phyloP scores from a whole-genome alignment of 2,113 vertebrate species.

The Myxocyprinus asiaticus region DNA sequence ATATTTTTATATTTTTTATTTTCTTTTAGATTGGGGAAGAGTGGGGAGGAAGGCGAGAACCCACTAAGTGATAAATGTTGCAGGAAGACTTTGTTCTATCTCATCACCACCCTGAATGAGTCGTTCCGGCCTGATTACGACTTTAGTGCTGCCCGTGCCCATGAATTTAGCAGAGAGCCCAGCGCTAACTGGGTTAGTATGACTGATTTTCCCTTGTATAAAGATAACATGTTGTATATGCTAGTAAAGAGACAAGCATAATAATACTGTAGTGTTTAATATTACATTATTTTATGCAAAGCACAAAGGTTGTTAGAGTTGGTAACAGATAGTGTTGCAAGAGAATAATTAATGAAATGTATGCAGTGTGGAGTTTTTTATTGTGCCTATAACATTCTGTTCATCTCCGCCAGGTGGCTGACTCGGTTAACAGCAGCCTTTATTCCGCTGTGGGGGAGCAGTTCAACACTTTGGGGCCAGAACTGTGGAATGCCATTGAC shows the following conservation, averaged over 20 bases:
- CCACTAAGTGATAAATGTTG: conserved; percentile 93
- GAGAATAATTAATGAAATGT: no score
- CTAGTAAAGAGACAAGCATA: no score
- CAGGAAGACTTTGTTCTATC: conserved; percentile 96
- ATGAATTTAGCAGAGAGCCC: conserved; percentile 94
- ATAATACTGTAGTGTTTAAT: no score
- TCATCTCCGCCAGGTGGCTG: conserved; percentile 82
- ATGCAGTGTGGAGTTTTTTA: background rate
- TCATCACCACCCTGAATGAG: conserved; percentile 94
- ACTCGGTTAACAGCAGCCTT: conserved; percentile 91
- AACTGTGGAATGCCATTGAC: conserved; percentile 90
- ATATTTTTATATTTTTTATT: background rate
- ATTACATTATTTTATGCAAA: no score
- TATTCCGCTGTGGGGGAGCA: conserved; percentile 90
- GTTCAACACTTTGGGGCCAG: conserved; percentile 86
- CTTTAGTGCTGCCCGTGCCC: conserved; percentile 88
- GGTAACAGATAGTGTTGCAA: no score
- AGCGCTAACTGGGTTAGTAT: conserved; percentile 89
- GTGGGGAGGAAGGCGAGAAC: conserved; percentile 84
- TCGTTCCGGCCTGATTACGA: conserved; percentile 96
- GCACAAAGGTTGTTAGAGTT: no score
- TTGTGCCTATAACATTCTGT: background rate
- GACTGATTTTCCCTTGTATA: background rate
- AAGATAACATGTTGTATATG: no score
- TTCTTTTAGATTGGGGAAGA: conserved; percentile 80